Base-by-base conservation (phyloP, 2,113 vertebrate species). In the Brachyhypopomus occidentalis region DNA sequence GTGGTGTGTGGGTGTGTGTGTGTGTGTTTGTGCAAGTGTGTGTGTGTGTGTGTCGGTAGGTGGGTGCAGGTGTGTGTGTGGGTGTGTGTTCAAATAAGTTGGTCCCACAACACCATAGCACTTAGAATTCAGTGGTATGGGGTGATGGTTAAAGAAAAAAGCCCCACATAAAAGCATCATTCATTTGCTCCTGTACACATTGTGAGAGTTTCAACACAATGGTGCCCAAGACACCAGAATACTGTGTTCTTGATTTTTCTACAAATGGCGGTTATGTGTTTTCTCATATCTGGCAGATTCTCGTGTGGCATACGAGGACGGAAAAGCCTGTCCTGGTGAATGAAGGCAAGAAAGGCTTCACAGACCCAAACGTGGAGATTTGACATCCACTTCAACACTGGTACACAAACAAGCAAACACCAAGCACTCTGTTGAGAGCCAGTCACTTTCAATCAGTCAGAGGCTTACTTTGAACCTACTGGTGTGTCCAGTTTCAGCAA, bases 251-350 rank as follows among this genome's bases (percentile, higher is more conserved):
- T 34, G 20, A 66, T 60, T 66, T 66, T 36, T 70, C 34, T 38
- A 38, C 17, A 36, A 67, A 36, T 36, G n/a, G 36, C 72, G 59
- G 25, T 36, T 34, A 77, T 59, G 22, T 34, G 20, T 81, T 85
- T 82, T 36, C 34, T 86, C 84, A 66, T 86, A 90, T 75, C 82
- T 75, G 81, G 62, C 90, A 99, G 98, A 97, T 99, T 89, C 94
- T 99, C 45, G 98, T 99, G 85, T 99, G 97, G 98, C 97, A 99
- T 87, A 99, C 97, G 0, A 94, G 98, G 89, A 99, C 98, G 0
- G 98, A 99, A 90, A 99, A 99, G 87, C 97, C 98, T 0, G 95
- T 99, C 88, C 94, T 99, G 84, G 97, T 98, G 81, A 99, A 99
- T 0, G 98, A 99, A 89, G 97, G 97, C 25, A 99, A 98, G 89